Evolutionary conservation across 2,113 vertebrate species (phyloP).

Genomic region (Sisor rabdophorus): DNA sequence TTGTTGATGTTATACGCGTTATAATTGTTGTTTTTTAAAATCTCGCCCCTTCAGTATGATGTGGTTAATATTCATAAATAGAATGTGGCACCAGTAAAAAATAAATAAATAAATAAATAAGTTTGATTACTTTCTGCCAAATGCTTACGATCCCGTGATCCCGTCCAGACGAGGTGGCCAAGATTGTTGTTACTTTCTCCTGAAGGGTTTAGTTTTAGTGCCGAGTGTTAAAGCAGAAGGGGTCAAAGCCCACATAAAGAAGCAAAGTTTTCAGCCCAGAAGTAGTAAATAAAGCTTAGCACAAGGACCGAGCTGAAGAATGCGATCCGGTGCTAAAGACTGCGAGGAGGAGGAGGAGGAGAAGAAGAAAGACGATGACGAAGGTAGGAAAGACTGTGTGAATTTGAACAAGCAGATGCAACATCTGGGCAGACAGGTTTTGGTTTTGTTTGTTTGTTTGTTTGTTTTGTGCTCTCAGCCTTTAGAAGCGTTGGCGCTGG

Average conservation of each 20-base stretch:
- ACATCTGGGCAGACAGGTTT: conserved; percentile 51
- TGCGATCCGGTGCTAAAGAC: not conserved
- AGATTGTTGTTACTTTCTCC: not conserved
- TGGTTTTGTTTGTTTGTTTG: conserved; percentile 45
- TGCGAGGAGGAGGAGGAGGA: not conserved
- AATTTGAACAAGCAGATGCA: not conserved
- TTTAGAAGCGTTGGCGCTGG: conserved; percentile 34
- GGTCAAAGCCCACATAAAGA: conserved; percentile 30
- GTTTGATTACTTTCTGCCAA: no score
- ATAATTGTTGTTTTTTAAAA: not conserved
- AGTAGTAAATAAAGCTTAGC: conserved; percentile 21
- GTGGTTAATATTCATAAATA: no score
- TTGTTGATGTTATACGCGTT: not conserved
- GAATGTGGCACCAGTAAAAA: no score
- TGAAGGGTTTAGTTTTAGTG: conserved; percentile 15
- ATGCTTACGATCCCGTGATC: no score
- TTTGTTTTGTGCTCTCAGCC: conserved; percentile 7
- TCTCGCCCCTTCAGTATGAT: not conserved
- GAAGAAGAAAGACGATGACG: no score
- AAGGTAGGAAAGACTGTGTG: no score
- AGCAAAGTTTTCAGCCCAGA: conserved; percentile 27
- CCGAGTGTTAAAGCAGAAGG: conserved; percentile 1
- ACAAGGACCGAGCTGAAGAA: not conserved
- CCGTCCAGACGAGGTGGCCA: conserved; percentile 4
- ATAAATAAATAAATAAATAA: no score